Conservation (phyloP, 2,888 invertebrate species). For the Machimus rusticus region DNA sequence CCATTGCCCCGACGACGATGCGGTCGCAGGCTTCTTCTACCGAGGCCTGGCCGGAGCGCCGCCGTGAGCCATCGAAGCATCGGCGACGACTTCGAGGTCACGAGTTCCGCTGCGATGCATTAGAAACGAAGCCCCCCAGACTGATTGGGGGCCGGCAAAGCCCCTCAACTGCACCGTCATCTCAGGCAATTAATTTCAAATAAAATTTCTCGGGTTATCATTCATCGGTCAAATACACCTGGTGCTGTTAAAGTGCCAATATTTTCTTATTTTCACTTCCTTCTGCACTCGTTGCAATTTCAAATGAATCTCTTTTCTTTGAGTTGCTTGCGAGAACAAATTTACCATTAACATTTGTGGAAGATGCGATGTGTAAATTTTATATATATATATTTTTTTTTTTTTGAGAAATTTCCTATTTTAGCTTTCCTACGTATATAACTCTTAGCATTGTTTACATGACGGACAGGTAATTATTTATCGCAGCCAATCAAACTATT, state of each 20-base stretch:
- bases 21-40: not conserved
- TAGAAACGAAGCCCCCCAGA: not conserved
- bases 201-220: not conserved
- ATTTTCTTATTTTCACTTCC: not conserved
- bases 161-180: not conserved
- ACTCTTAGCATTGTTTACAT: not conserved
- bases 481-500: not conserved
- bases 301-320: not conserved
- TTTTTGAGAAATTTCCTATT: not conserved
- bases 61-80: not conserved
- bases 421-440: not conserved
- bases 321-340: not conserved
- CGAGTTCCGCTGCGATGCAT: not conserved
- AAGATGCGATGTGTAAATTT: not conserved
- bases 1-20: not conserved
- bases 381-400: too few relatives aligned
- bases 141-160: not conserved
- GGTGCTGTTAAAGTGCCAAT: not conserved
- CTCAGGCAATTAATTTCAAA: conserved; percentile 8
- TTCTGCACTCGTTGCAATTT: not conserved
- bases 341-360: not conserved
- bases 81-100: not conserved
- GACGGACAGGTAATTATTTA: not conserved
- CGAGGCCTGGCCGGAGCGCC: not conserved
- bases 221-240: not conserved